Evolutionary conservation across 2,113 vertebrate genomes (phyloP).

Genomic region (Pseudopipra pipra): DNA sequence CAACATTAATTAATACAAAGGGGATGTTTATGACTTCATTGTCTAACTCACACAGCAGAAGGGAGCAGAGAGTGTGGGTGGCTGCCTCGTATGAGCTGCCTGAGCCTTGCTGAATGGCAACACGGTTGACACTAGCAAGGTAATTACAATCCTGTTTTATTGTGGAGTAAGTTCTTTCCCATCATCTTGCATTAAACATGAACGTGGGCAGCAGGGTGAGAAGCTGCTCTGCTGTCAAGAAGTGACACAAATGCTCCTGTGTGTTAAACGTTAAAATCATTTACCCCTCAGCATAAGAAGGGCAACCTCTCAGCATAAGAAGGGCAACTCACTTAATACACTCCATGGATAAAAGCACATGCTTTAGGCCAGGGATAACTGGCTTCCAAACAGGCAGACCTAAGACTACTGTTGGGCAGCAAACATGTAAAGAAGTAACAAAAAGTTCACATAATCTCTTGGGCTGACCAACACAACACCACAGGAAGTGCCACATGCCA

Average conservation of each 20-base stretch:
- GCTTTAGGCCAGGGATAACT: not conserved
- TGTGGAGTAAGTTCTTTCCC: not conserved
- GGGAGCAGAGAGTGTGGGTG: not conserved
- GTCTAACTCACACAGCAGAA: not conserved
- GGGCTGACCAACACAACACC: not conserved
- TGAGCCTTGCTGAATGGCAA: not conserved
- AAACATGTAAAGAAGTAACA: not conserved
- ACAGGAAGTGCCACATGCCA: not conserved
- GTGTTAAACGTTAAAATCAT: not conserved
- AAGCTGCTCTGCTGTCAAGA: not conserved
- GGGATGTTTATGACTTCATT: not conserved
- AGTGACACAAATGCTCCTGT: not conserved
- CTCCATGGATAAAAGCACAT: accelerated
- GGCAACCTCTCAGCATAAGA: not conserved
- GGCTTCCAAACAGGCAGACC: not conserved
- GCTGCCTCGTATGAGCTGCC: not conserved
- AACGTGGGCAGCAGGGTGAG: not conserved
- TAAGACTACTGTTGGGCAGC: not conserved
- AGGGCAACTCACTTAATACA: not conserved
- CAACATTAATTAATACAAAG: slow-evolving; percentile 4
- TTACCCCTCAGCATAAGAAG: not conserved
- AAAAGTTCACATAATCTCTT: not conserved
- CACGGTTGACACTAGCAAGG: not conserved
- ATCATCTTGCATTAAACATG: not conserved
- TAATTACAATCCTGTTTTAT: not conserved